Evolutionary conservation across 2,113 vertebrate species (phyloP), one percentile per base, ranked within the genome.

Genomic region (Leptobrachium leishanense): DNA sequence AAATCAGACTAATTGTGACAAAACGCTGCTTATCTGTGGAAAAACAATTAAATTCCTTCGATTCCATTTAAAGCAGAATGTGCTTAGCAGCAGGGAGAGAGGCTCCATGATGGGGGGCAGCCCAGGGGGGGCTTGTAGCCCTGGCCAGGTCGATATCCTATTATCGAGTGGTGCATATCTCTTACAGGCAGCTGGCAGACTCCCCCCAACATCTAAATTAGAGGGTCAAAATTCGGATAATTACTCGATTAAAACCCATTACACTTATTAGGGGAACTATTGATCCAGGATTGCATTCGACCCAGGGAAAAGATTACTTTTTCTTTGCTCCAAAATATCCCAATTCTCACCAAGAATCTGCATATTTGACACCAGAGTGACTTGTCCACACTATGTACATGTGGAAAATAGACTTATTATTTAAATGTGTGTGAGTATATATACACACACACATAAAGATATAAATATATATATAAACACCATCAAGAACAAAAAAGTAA

Each of bases 231-330:
- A 95, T 94, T 95, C 94, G 91, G 95, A 96, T 95, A 96, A 96
- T 95, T 94, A 95, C 94, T 94, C 92, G 93, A 96, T 95, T 95
- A 95, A 94, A 95, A 94, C 92, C 92, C 92, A 94, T 95, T 96
- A 94, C 92, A 94, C 92, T 95, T 95, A 96, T 96, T 94, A 95
- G 92, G 92, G 89, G 85, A 82, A 85, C 85, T 90, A 95, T 95
- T 90, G 95, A 96, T 92, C 92, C 89, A 65, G 89, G 85, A 88
- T 91, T 92, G 90, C 90, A 86, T 94, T 93, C 91, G 90, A 93
- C 92, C 91, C 70, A 82, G 67, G 82, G 85, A 85, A 85, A 83
- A 92, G 91, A 94, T 94, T 93, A 92, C 92, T 89, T 91, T 85
- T 86, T 79, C 68, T 76, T 68, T 82, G 82, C 54, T 43, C 5